These are phyloP conservation scores for Perca schrenkii DNA, from an alignment of 2,113 vertebrate species.

Conservation along the genomic window DNA sequence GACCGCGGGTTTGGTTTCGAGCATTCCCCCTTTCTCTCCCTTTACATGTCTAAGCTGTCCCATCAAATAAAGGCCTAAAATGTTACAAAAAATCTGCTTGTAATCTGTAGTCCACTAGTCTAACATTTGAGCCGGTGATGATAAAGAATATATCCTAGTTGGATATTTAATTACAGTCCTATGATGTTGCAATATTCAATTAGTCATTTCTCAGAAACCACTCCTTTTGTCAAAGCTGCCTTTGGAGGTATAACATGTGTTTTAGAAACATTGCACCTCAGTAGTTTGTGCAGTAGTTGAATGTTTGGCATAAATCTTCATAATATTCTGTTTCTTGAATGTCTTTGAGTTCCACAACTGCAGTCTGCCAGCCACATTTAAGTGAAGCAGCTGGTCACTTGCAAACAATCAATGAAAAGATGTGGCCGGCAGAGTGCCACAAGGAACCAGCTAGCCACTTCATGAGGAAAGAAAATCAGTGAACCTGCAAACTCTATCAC, in stretches of 20 bases:
- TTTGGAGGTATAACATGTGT: background rate
- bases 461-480: slow-evolving; percentile 33
- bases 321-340: slow-evolving; percentile 24
- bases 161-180: slow-evolving; percentile 1
- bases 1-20: too few species aligned
- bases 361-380: slow-evolving; percentile 22
- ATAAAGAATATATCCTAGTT: background rate
- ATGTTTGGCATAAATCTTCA: slow-evolving; percentile 9
- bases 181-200: background rate
- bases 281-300: background rate
- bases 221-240: background rate
- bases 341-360: slow-evolving; percentile 13
- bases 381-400: slow-evolving; percentile 32
- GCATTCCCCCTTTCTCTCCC: too few species aligned
- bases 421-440: slow-evolving; percentile 16
- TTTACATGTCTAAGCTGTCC: too few species aligned
- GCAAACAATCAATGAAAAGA: slow-evolving; percentile 44
- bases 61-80: too few species aligned
- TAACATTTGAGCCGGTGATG: background rate
- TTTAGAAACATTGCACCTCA: background rate
- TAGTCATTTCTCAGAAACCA: background rate
- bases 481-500: slow-evolving; percentile 38
- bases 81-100: too few species aligned
- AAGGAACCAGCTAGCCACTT: slow-evolving; percentile 32
- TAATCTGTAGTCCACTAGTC: too few species aligned